These are phyloP conservation scores for Bicyclus anynana DNA, from an alignment of 1,140 invertebrate genomes.

Conservation along the genomic window DNA sequence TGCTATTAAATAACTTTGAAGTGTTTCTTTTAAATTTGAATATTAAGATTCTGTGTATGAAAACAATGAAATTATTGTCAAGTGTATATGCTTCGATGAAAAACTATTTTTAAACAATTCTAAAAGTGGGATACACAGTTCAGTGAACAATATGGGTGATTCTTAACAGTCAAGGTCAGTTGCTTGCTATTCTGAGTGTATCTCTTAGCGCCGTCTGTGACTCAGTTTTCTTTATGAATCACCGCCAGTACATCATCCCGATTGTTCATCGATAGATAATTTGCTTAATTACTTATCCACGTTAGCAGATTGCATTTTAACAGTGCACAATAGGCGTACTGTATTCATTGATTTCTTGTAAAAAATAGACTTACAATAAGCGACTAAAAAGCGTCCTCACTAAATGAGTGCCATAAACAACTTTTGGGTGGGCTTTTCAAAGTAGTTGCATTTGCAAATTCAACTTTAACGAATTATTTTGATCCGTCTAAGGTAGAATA, in stretches of 20 bases:
- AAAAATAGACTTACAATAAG: too few species aligned
- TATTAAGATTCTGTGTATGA: too few species aligned
- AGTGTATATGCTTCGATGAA: not conserved
- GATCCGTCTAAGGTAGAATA: too few species aligned
- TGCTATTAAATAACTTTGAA: too few species aligned
- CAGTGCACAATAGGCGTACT: not conserved
- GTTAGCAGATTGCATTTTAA: not conserved
- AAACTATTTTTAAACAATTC: not conserved
- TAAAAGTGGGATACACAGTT: conserved; percentile 8
- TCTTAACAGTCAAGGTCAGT: conserved; percentile 57
- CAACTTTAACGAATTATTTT: too few species aligned
- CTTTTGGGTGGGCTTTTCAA: too few species aligned
- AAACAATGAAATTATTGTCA: too few species aligned
- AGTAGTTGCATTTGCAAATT: too few species aligned
- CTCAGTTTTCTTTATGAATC: conserved; percentile 55
- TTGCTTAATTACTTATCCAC: conserved; percentile 7
- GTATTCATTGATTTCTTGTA: too few species aligned
- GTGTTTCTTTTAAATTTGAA: too few species aligned
- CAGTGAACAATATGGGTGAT: conserved; percentile 31
- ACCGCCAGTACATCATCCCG: conserved; percentile 41
- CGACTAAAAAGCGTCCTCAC: too few species aligned
- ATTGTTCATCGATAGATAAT: conserved; percentile 52
- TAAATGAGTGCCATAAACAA: too few species aligned
- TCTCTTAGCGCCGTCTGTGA: conserved; percentile 62
- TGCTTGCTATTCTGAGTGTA: conserved; percentile 61